These are phyloP conservation scores for Ahaetulla prasina DNA, from an alignment of 2,113 vertebrate genomes.

Conservation along the genomic window DNA sequence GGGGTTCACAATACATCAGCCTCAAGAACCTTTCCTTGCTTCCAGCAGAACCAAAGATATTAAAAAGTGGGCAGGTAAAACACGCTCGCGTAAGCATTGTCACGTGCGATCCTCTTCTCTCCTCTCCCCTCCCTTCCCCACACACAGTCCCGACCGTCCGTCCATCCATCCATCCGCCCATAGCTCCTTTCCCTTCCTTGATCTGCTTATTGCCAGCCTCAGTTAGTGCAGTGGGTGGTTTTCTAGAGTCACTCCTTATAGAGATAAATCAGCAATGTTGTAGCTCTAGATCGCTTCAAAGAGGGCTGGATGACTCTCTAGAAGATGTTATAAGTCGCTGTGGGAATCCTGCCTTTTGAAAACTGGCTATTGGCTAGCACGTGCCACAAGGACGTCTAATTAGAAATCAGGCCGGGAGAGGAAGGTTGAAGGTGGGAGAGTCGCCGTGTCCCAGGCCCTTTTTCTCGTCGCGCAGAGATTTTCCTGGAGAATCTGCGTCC, in stretches of 20 bases:
- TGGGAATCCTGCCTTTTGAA: background rate
- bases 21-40: background rate
- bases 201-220: background rate
- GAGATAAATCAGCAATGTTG: background rate
- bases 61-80: background rate
- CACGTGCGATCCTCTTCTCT: background rate
- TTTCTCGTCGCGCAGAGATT: background rate
- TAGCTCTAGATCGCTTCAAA: background rate
- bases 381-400: slow-evolving; percentile 34
- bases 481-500: background rate
- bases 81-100: background rate
- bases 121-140: background rate
- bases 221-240: background rate
- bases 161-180: background rate
- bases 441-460: background rate
- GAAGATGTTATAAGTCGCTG: background rate
- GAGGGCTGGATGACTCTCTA: background rate
- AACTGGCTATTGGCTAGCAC: slow-evolving; percentile 27
- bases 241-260: background rate
- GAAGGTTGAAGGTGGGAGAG: background rate
- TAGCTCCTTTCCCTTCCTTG: background rate
- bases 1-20: background rate
- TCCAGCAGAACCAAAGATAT: background rate
- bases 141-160: background rate
- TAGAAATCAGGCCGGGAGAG: background rate